A percentile compares a stretch with the other conserved stretches of the same genome.
These are phyloP conservation scores for Rhagium mordax DNA, from an alignment of 2,888 invertebrate species.

Conservation along the genomic window DNA sequence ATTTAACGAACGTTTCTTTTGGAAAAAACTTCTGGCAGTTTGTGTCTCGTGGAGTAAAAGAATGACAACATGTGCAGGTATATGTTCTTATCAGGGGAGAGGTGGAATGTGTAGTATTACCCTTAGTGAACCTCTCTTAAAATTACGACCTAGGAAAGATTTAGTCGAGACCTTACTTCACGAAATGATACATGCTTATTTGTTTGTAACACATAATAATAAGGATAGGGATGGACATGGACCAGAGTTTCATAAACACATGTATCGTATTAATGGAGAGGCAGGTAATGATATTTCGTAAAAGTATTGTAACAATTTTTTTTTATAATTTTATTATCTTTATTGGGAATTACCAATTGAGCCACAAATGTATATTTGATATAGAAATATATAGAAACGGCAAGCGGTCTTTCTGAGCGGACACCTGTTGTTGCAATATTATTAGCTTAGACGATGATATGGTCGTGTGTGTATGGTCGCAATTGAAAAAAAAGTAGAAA, in stretches of 20 bases:
- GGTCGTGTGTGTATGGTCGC: too few species aligned
- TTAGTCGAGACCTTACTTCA: constrained; percentile 98
- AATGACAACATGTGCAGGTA: constrained; percentile 81
- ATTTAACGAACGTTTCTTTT: constrained; percentile 91
- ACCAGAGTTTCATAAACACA: constrained; percentile 92
- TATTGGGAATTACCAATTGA: too few species aligned
- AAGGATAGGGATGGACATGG: constrained; percentile 96
- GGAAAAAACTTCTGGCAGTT: constrained; percentile 82
- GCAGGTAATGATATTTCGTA: constrained; percentile 76
- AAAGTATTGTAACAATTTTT: too few species aligned
- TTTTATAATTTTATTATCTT: too few species aligned
- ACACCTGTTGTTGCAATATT: too few species aligned
- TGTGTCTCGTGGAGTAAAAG: constrained; percentile 95
- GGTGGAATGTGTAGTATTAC: constrained; percentile 86
- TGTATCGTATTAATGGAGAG: constrained; percentile 90
- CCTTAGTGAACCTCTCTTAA: constrained; percentile 92
- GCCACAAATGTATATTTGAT: too few species aligned
- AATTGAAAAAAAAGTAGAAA: too few species aligned
- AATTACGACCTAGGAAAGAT: constrained; percentile 93
- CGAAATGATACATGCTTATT: constrained; percentile 99
- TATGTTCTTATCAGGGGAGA: constrained; percentile 82
- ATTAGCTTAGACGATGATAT: too few species aligned
- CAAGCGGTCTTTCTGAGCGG: too few species aligned
- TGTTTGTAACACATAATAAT: constrained; percentile 90
- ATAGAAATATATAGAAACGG: too few species aligned